Conservation (phyloP, 2,888 invertebrate genomes). For the Dexiosoma caninum region DNA sequence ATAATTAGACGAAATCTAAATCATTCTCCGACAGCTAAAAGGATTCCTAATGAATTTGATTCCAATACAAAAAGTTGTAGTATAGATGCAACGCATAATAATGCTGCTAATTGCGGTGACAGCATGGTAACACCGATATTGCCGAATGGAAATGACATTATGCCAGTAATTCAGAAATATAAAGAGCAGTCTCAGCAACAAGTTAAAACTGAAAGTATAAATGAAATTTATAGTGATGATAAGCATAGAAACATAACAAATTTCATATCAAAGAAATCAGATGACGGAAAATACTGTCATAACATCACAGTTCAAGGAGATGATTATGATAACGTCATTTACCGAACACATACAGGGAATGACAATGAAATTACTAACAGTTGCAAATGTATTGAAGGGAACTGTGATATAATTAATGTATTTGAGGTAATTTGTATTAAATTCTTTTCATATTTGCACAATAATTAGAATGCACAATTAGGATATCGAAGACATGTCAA, state of each 20-base stretch:
- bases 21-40: constrained; percentile 68
- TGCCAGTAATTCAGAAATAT: background rate
- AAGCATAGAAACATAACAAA: background rate
- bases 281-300: constrained; percentile 65
- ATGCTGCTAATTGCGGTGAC: background rate
- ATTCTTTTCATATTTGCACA: background rate
- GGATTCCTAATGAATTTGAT: constrained; percentile 37
- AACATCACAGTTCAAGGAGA: constrained; percentile 67
- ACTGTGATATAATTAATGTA: constrained; percentile 42
- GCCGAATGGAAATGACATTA: constrained; percentile 19
- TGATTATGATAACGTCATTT: background rate
- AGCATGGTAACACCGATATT: background rate
- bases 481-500: constrained; percentile 73
- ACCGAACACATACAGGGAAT: background rate
- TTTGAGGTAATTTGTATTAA: constrained; percentile 69
- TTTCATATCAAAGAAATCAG: constrained; percentile 5
- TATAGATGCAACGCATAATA: constrained; percentile 10
- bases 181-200: background rate
- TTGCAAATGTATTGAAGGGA: background rate
- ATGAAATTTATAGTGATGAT: background rate
- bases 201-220: background rate
- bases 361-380: constrained; percentile 10
- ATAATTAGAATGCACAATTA: background rate
- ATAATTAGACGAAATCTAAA: constrained; percentile 72
- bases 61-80: constrained; percentile 40